Evolutionary conservation across 1,140 invertebrate species (phyloP), one percentile per base, ranked within the genome.

Genomic region (Chrysoperla carnea): DNA sequence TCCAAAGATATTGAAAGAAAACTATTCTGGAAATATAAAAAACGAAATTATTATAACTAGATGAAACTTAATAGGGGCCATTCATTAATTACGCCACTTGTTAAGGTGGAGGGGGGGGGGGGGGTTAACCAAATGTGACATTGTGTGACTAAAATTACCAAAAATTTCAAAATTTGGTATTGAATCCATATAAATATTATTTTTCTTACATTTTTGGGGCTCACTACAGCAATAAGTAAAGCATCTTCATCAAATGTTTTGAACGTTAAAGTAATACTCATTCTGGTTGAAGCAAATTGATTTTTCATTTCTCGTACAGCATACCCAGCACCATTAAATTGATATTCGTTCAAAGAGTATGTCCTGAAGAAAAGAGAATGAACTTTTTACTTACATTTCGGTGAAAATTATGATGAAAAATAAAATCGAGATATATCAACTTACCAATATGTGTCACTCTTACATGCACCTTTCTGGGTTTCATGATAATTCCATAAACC

Each of bases 191-290:
- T 39, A 27, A 14, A 48, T 49, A 45, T 23, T 23, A 5, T 23
- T 23, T 40, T 15, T 54, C 59, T 63, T 53, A 75, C 75, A 48
- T 75, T 76, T 11, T 67, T 64, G 43, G 69, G 68, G 60, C 87
- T 85, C 9, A 79, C 70, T 17, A 85, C 79, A 33, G 92, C 63
- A 56, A 94, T 90, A 1, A 95, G 66, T 6, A 92, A 58, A 2
- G 87, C 84, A 62, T 93, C 78, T 56, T 90, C 81, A 62, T 93
- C 89, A 49, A 81, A 81, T 0, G 86, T 91, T 45, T 76, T 73
- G 58, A 95, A 90, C 46, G 73, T 78, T 37, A 95, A 70, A 11
- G 76, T 74, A 1, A 94, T 69, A 33, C 75, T 77, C 57, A 50
- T 49, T 78, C 74, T 52, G 84, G 77, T 1, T 70, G 70, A 43